Evolutionary conservation across 1,140 invertebrate genomes (phyloP), one percentile per base, ranked within the genome.

Genomic region (Agrilus planipennis): DNA sequence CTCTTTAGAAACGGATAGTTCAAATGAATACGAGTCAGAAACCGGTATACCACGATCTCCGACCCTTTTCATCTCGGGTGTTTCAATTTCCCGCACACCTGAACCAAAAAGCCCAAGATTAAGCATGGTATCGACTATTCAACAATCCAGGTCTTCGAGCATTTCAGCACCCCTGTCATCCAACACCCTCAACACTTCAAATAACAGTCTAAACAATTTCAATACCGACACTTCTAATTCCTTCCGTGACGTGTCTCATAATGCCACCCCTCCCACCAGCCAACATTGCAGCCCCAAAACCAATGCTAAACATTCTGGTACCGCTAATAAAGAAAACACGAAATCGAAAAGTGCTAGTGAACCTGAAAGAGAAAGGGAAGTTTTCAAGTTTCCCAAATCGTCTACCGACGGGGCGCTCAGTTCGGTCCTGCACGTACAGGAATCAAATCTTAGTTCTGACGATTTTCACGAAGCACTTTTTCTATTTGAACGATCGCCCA

Each of bases 391-490:
- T 57, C 69, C 70, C 14, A 72, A 73, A 55, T 72, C 70, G 2
- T 71, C 70, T 11, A 71, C 71, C 11, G 71, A 73, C 47, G 70
- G 70, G 10, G 69, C 68, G 23, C 56, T 75, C 11, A 73, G 71
- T 53, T 73, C 72, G 4, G 71, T 74, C 20, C 58, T 75, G 16
- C 71, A 73, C 52, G 68, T 75, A 12, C 69, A 73, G 53, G 71
- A 73, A 50, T 69, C 68, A 4, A 73, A 70, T 51, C 48, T 72
- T n/a, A 72, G 69, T 57, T 72, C 71, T 4, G 72, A 75, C 48
- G 71, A 73, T 53, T 75, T 75, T 51, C 72, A 75, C 49, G 72
- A 75, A 55, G 71, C 70, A 11, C 51, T 75, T 3, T 75, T 75
- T 44, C 55, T 74, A 4, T 51, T 71, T 20, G 69, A 71, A 48